A percentile compares a stretch with the other conserved stretches of the same genome.
phyloP scores from a whole-genome alignment of 1,140 invertebrate genomes.

The Pantala flavescens region DNA sequence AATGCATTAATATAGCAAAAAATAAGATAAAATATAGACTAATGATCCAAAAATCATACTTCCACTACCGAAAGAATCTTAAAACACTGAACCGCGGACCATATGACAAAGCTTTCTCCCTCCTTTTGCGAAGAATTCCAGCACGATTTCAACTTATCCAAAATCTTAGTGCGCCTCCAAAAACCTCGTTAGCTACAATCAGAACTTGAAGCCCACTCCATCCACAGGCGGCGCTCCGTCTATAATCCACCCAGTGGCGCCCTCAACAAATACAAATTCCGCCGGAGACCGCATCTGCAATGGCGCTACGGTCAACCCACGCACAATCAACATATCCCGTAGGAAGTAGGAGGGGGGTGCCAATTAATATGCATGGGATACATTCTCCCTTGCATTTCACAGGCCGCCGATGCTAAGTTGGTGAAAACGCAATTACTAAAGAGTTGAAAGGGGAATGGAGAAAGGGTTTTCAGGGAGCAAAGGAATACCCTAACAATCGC shows the following conservation, averaged over 20 bases:
- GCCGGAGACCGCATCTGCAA: neutral
- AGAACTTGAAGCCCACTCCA: neutral
- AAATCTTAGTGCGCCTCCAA: too few species aligned
- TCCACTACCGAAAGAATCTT: too few species aligned
- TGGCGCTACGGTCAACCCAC: constrained; percentile 1
- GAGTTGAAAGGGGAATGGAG: neutral
- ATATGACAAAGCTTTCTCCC: too few species aligned
- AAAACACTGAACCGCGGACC: too few species aligned
- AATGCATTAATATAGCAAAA: too few species aligned
- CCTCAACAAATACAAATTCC: neutral
- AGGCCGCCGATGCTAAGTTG: neutral
- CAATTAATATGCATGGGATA: constrained; percentile 7
- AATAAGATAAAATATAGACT: too few species aligned
- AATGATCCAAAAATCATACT: too few species aligned
- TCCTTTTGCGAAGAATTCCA: too few species aligned
- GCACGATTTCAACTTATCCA: too few species aligned
- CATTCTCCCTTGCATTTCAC: constrained; percentile 5
- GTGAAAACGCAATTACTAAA: neutral
- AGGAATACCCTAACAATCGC: too few species aligned
- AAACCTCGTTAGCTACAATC: neutral
- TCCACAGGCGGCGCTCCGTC: neutral
- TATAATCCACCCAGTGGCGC: neutral
- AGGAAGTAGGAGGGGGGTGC: neutral
- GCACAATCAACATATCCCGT: neutral
- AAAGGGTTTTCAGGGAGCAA: too few species aligned